Conservation (phyloP, 2,113 vertebrate genomes). For the Dipodomys stephensi region DNA sequence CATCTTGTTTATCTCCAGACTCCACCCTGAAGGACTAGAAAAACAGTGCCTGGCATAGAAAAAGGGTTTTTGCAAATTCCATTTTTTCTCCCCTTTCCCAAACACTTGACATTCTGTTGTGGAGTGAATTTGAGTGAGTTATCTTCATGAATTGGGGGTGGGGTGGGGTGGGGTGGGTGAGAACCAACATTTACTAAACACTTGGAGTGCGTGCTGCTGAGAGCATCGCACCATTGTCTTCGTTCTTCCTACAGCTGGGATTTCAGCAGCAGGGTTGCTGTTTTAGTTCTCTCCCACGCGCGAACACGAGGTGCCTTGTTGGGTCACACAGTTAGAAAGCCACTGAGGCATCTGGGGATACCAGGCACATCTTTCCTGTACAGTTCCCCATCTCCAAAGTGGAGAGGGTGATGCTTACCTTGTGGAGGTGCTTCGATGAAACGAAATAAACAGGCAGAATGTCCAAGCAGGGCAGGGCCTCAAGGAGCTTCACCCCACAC, state of each 20-base stretch:
- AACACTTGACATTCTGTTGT: not conserved
- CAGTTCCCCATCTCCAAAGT: not conserved
- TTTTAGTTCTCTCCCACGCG: not conserved
- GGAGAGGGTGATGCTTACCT: not conserved
- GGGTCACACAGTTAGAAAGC: not conserved
- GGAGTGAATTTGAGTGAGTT: not conserved
- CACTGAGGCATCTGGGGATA: not conserved
- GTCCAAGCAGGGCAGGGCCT: fast-evolving
- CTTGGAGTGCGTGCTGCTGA: not conserved
- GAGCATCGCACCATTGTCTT: not conserved
- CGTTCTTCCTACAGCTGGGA: not conserved
- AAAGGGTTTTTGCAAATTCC: not conserved
- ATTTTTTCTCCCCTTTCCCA: not conserved
- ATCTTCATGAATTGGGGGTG: not conserved
- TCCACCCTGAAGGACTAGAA: not conserved
- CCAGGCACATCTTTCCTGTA: not conserved
- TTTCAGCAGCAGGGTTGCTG: not conserved
- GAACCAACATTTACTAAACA: not conserved
- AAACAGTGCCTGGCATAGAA: not conserved
- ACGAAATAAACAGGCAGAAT: not conserved
- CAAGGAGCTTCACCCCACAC: fast-evolving
- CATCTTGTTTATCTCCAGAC: not conserved
- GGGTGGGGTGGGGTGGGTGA: not conserved
- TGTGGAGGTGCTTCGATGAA: not conserved
- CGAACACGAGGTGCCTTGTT: not conserved